Percentiles rank a stretch among this genome's conserved stretches.
Evolutionary conservation across 2,888 invertebrate genomes (phyloP).

Genomic region (Sinodicranocentrus sp.): DNA sequence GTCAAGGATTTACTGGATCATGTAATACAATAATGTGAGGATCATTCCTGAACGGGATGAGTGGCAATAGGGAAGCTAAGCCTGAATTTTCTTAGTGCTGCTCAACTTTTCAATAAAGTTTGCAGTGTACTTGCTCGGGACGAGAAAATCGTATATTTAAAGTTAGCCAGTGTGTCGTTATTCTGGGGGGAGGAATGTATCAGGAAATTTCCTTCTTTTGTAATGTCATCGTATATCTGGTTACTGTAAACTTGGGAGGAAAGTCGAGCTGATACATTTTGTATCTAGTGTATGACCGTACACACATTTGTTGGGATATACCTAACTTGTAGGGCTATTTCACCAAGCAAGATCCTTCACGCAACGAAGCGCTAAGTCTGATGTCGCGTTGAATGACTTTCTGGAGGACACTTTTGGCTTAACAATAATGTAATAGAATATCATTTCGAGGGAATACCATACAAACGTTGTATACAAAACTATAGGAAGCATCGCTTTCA

Average conservation of each 20-base stretch:
- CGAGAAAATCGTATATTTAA: background rate
- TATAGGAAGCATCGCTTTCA: background rate
- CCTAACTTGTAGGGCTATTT: background rate
- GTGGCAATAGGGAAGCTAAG: background rate
- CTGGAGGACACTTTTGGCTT: conserved; percentile 33
- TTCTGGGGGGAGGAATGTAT: conserved; percentile 11
- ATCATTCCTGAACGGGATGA: conserved; percentile 10
- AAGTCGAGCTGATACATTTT: background rate
- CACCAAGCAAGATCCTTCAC: background rate
- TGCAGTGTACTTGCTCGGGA: background rate
- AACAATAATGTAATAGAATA: conserved; percentile 19
- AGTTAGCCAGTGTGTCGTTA: background rate
- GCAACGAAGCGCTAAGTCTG: conserved; percentile 14
- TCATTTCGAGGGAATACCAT: background rate
- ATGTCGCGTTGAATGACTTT: conserved; percentile 48
- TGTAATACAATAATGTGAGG: conserved; percentile 25
- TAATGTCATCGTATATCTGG: conserved; percentile 2
- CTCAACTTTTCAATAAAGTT: conserved; percentile 21
- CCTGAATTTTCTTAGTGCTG: background rate
- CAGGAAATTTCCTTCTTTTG: background rate
- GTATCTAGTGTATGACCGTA: background rate
- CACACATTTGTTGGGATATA: background rate
- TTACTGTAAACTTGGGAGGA: background rate
- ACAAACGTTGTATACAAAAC: too few species aligned
- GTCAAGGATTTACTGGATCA: conserved; percentile 36